Conservation (phyloP, 2,113 vertebrate genomes). For the Hemiscyllium ocellatum region DNA sequence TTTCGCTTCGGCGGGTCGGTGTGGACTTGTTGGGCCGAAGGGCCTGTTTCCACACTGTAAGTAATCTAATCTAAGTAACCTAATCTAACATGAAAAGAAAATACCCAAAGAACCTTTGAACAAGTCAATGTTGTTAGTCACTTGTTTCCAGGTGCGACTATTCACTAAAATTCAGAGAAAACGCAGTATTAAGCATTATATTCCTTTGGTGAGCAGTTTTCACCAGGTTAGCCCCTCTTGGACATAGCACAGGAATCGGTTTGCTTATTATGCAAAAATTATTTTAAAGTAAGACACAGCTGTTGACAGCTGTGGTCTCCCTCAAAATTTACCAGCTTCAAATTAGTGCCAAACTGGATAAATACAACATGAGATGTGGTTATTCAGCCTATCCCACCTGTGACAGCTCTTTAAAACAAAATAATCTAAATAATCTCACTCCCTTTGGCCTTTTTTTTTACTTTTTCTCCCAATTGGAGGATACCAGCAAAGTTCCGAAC, state of each 20-base stretch:
- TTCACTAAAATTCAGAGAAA: not conserved
- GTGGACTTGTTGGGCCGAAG: no score
- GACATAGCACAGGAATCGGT: not conserved
- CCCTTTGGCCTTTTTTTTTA: not conserved
- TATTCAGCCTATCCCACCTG: not conserved
- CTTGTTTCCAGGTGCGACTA: not conserved
- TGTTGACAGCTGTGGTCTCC: not conserved
- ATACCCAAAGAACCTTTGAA: constrained; percentile 4
- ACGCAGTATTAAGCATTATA: not conserved
- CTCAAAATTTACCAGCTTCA: not conserved
- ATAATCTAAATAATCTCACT: not conserved
- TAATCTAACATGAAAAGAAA: not conserved
- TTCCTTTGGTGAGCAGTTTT: not conserved
- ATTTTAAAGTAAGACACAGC: not conserved
- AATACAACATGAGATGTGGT: not conserved
- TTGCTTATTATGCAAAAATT: not conserved
- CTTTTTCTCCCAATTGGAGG: not conserved
- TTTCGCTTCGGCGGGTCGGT: no score
- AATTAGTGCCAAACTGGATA: not conserved
- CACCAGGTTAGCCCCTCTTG: not conserved
- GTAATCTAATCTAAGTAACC: no score
- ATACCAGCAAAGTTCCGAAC: not conserved
- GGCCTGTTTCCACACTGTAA: no score
- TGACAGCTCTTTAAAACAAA: not conserved
- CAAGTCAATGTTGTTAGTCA: not conserved